phyloP scores from a whole-genome alignment of 1,140 invertebrate species.

The Macrobrachium nipponense region DNA sequence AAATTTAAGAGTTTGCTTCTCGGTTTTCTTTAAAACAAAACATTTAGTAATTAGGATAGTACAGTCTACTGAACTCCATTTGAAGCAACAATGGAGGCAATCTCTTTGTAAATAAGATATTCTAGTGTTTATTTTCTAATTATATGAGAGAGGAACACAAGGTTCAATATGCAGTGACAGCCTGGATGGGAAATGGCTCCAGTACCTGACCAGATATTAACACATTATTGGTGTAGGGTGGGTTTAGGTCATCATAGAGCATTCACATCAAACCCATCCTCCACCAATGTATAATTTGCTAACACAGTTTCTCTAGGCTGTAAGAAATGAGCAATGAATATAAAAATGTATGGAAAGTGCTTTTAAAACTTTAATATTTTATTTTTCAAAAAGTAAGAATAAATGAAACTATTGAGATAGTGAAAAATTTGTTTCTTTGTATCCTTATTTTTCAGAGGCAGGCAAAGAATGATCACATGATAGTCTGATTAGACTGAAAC shows the following conservation, averaged over 20 bases:
- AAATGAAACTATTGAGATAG: constrained; percentile 61
- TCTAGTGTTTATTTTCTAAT: constrained; percentile 18
- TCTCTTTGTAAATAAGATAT: not conserved
- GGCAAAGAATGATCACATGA: no score
- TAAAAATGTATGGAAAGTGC: constrained; percentile 56
- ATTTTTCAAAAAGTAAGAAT: constrained; percentile 61
- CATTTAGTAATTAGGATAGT: no score
- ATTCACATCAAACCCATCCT: constrained; percentile 27
- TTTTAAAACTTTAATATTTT: constrained; percentile 62
- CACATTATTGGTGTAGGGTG: constrained; percentile 42
- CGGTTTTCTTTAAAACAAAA: constrained; percentile 11
- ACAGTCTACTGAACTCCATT: no score
- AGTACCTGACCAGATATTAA: constrained; percentile 62
- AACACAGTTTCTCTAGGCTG: constrained; percentile 59
- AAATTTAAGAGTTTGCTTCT: constrained; percentile 23
- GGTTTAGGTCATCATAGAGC: constrained; percentile 13
- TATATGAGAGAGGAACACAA: constrained; percentile 43
- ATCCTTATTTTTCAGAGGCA: not conserved
- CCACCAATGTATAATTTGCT: constrained; percentile 33
- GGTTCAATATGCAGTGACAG: constrained; percentile 54
- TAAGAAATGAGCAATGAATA: constrained; percentile 53
- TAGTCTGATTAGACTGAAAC: no score
- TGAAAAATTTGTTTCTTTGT: constrained; percentile 46
- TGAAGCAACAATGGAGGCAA: not conserved
- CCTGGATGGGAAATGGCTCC: constrained; percentile 59